A percentile compares a stretch with the other conserved stretches of the same genome.
Evolutionary conservation across 2,113 vertebrate species (phyloP).

Genomic region (Oceanodroma tethys): DNA sequence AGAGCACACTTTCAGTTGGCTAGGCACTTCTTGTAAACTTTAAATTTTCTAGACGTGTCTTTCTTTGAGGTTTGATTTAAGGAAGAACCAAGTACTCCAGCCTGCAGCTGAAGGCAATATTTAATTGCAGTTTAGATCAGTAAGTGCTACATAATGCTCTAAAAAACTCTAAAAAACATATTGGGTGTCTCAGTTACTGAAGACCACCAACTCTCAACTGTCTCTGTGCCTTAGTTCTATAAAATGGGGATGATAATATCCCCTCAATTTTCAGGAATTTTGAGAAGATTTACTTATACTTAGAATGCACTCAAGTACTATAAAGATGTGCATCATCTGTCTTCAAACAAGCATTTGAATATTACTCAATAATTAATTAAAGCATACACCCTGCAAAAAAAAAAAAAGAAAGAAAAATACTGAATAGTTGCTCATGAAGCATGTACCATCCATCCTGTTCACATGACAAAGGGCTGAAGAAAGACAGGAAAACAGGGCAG

Average conservation of each 20-base stretch:
- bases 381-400: background rate
- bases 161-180: background rate
- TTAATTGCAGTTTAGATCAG: background rate
- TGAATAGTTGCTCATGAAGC: background rate
- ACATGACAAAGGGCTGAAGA: background rate
- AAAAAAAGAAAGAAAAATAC: background rate
- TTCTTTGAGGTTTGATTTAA: background rate
- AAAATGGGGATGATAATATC: background rate
- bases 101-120: background rate
- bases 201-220: background rate
- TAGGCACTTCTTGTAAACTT: background rate
- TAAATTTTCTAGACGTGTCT: background rate
- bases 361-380: background rate
- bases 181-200: background rate
- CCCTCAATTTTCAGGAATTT: background rate
- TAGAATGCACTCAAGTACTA: background rate
- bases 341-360: background rate
- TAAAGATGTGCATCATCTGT: background rate
- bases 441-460: background rate
- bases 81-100: background rate
- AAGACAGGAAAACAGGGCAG: background rate
- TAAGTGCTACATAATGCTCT: background rate
- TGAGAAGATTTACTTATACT: background rate
- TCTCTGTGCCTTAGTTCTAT: background rate
- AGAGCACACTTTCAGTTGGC: background rate